phyloP scores from a whole-genome alignment of 2,113 vertebrate species.

The Rhegmatorhina hoffmannsi region DNA sequence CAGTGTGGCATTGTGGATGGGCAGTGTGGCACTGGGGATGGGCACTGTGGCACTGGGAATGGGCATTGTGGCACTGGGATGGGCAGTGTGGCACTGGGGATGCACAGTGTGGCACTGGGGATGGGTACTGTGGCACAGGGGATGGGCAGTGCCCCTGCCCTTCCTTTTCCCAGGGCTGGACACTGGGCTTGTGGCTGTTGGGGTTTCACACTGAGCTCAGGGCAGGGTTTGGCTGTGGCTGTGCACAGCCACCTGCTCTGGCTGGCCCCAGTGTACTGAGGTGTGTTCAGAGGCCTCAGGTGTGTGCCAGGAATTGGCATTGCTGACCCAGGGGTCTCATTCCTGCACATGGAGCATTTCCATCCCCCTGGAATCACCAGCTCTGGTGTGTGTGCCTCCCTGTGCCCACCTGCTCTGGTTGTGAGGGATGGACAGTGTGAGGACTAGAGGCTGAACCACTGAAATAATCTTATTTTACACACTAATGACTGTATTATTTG shows the following conservation, averaged over 20 bases:
- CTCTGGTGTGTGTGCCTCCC: not conserved
- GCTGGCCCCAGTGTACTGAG: no score
- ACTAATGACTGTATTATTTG: slow-evolving; percentile 11
- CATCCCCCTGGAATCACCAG: not conserved
- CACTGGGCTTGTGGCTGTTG: not conserved
- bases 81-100: no score
- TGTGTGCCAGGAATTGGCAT: not conserved
- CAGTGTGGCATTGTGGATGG: no score
- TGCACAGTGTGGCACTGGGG: no score
- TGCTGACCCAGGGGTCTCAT: not conserved
- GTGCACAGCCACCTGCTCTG: not conserved
- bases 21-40: no score
- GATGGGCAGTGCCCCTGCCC: not conserved
- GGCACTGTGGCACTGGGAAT: no score
- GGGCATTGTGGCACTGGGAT: no score
- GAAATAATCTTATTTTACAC: slow-evolving; percentile 7
- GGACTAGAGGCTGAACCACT: not conserved
- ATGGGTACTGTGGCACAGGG: no score
- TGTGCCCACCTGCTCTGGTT: not conserved
- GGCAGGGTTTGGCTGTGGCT: not conserved
- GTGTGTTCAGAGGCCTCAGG: not conserved
- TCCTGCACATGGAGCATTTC: not conserved
- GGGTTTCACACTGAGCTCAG: not conserved
- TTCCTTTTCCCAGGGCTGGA: not conserved
- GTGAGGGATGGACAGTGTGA: not conserved